phyloP scores from a whole-genome alignment of 2,797 vertebrate genomes.

The Garrulus glandarius region DNA sequence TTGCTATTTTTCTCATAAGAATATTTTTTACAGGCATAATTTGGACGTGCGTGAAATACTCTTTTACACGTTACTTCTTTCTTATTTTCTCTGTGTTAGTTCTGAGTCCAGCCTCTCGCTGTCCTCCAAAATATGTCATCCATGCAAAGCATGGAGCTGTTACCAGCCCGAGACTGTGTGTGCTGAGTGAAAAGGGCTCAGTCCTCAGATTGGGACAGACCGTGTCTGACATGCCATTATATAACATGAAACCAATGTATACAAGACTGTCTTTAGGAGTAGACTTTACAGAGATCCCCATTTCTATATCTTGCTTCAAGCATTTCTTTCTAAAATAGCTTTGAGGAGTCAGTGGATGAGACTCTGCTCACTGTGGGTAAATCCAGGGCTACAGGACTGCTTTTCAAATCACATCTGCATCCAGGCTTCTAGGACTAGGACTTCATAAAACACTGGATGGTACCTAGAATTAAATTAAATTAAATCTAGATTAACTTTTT shows the following conservation, averaged over 20 bases:
- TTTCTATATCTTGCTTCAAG: neutral
- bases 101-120: neutral
- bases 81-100: constrained; percentile 8
- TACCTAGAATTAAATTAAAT: neutral
- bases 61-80: neutral
- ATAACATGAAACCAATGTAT: constrained; percentile 57
- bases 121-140: constrained; percentile 1
- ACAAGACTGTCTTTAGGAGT: constrained; percentile 15
- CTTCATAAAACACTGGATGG: neutral
- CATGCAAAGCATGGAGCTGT: neutral
- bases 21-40: neutral
- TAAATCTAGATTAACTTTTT: neutral
- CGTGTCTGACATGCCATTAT: constrained; percentile 26
- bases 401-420: neutral
- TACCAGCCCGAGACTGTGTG: neutral
- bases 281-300: neutral
- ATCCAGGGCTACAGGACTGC: neutral
- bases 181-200: neutral
- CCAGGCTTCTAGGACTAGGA: neutral
- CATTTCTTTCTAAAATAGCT: constrained; percentile 24
- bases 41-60: neutral
- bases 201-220: neutral
- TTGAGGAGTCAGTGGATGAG: neutral
- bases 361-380: neutral
- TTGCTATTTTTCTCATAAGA: constrained; percentile 21